phyloP scores from a whole-genome alignment of 37 sponge, comb jelly and placozoan genomes.

The Bolinopsis microptera region DNA sequence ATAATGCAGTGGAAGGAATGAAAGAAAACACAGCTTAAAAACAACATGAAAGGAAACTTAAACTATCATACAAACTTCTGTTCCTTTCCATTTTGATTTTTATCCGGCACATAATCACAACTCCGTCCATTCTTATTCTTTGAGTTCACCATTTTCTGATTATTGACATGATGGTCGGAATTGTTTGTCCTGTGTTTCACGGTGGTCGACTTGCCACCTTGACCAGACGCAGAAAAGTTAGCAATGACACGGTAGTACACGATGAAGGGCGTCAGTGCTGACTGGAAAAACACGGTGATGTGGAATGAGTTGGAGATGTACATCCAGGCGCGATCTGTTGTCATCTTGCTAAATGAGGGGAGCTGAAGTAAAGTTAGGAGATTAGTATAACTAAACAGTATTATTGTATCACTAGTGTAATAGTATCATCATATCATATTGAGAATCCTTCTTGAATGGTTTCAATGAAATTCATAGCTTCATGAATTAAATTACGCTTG shows the following conservation, averaged over 20 bases:
- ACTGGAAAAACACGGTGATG: slow-evolving; percentile 34
- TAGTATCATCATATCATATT: no score
- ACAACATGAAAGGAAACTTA: no score
- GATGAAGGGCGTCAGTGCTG: slow-evolving; percentile 1
- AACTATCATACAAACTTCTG: neutral
- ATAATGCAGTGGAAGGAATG: no score
- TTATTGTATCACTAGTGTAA: no score
- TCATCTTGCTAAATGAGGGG: neutral
- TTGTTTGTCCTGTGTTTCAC: neutral
- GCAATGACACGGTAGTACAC: slow-evolving; percentile 36
- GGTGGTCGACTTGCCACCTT: neutral
- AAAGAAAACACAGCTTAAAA: no score
- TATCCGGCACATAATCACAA: neutral
- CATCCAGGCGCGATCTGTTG: neutral
- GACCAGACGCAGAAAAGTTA: neutral
- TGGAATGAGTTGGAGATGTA: slow-evolving; percentile 20
- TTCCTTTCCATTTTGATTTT: neutral
- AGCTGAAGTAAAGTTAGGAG: neutral
- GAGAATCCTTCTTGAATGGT: no score
- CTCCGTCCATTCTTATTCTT: neutral
- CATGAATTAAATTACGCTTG: no score
- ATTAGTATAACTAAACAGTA: no score
- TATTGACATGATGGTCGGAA: neutral
- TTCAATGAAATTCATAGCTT: no score
- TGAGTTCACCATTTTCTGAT: neutral